Percentiles rank a stretch among this genome's conserved stretches.
Conservation (phyloP, 30 jellyfish, hydroid and myxozoan genomes). For the Aurelia sp. region DNA sequence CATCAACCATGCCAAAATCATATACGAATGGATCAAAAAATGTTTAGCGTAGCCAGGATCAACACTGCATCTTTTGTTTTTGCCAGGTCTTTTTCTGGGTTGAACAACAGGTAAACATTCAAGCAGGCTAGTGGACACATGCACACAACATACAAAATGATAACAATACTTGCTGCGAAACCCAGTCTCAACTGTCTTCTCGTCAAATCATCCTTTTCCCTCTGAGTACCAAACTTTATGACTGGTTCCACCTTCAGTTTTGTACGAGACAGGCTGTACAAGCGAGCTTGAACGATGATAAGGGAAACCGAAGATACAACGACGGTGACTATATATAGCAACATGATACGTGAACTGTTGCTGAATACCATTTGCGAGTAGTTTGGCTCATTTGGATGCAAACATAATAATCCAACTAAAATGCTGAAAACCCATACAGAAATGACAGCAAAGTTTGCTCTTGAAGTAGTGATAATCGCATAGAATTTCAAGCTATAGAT, state of each 20-base stretch:
- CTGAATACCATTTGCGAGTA: too few species aligned
- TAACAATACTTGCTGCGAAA: not conserved
- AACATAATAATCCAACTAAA: not conserved
- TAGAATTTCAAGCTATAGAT: too few species aligned
- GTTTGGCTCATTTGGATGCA: not conserved
- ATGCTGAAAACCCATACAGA: too few species aligned
- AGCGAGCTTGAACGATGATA: not conserved
- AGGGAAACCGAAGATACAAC: not conserved
- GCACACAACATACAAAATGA: too few species aligned
- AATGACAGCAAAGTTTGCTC: too few species aligned
- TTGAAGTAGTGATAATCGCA: too few species aligned
- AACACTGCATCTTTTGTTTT: too few species aligned
- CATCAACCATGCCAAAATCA: slow-evolving; percentile 33
- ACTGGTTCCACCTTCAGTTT: not conserved
- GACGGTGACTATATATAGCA: not conserved
- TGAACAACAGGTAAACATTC: too few species aligned
- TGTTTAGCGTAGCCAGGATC: not conserved
- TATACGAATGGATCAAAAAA: slow-evolving; percentile 21
- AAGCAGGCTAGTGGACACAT: too few species aligned
- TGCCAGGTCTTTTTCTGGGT: too few species aligned
- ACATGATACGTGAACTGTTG: too few species aligned
- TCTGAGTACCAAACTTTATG: not conserved
- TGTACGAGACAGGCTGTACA: too few species aligned
- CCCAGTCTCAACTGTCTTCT: not conserved
- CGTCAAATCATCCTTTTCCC: not conserved